Evolutionary conservation across 1,140 invertebrate genomes (phyloP), one percentile per base, ranked within the genome.

Genomic region (Nasonia vitripennis): DNA sequence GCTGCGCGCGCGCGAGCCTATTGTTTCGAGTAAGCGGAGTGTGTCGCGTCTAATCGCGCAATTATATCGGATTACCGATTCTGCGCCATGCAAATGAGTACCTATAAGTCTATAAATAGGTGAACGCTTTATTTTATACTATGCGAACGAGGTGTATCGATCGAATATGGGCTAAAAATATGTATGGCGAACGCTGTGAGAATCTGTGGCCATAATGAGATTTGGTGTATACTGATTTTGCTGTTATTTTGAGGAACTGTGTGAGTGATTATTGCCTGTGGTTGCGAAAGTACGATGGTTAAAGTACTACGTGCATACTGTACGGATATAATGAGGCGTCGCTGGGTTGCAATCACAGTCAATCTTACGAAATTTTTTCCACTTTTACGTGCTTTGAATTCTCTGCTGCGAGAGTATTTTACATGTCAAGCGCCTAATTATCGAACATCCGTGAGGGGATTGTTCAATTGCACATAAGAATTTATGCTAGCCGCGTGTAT

Each of bases 231-330:
- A 48, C 12, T 48, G 10, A 48, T 51, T 27, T 1, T 27, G 9
- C 41, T 7, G 41, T 2, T 51, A 5, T 17, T 51, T 51, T 51
- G 14, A n/a, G 20, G 55, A 62, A 62, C 6, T 62, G 5, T n/a
- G 55, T 5, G 70, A 71, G 70, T 34, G 70, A 71, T 12, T 71
- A 11, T 3, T 34, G 27, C 55, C 23, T 34, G 70, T 71, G 23
- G 70, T 71, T 71, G 27, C 70, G 70, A 34, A 71, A 71, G 70
- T 31, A 71, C 23, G 31, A 71, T 71, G 31, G 41, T n/a, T 34
- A 71, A 31, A 34, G n/a, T 71, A 31, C 31, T 71, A 31, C 70
- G 14, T 34, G 70, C 31, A 31, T 37, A 37, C 7, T 71, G 1
- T 17, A 71, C 10, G 12, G 17, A 71, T 62, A 34, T 71, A 71